A percentile compares a stretch with the other conserved stretches of the same genome.
Evolutionary conservation across 2,888 invertebrate genomes (phyloP).

Genomic region (Tinea pellionella): DNA sequence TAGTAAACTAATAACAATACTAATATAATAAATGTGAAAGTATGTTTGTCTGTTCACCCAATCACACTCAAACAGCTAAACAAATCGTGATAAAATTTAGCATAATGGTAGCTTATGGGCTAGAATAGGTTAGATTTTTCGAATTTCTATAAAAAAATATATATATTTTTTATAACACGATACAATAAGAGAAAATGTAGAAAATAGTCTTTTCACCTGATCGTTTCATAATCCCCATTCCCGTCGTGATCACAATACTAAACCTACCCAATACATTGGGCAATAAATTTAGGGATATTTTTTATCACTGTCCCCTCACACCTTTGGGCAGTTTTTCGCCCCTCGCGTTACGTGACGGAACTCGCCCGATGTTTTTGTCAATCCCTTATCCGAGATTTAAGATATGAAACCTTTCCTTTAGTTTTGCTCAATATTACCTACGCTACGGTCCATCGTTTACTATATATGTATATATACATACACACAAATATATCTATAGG

Average conservation of each 20-base stretch:
- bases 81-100: too few relatives aligned
- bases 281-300: constrained; percentile 12
- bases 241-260: constrained; percentile 2
- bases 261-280: neutral
- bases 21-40: too few relatives aligned
- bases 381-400: constrained; percentile 5
- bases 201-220: neutral
- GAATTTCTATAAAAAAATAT: too few relatives aligned
- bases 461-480: too few relatives aligned
- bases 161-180: too few relatives aligned
- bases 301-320: constrained; percentile 5
- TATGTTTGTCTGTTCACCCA: too few relatives aligned
- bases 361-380: constrained; percentile 1
- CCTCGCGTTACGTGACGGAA: constrained; percentile 2
- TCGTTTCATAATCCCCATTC: neutral
- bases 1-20: too few relatives aligned
- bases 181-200: neutral
- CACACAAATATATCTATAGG: too few relatives aligned
- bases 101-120: too few relatives aligned
- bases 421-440: neutral
- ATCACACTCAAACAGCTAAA: too few relatives aligned
- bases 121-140: too few relatives aligned
- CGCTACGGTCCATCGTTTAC: too few relatives aligned
- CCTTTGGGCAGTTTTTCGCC: constrained; percentile 3
- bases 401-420: neutral